These are phyloP conservation scores for Spodoptera picta DNA, from an alignment of 2,888 invertebrate species.

Conservation along the genomic window DNA sequence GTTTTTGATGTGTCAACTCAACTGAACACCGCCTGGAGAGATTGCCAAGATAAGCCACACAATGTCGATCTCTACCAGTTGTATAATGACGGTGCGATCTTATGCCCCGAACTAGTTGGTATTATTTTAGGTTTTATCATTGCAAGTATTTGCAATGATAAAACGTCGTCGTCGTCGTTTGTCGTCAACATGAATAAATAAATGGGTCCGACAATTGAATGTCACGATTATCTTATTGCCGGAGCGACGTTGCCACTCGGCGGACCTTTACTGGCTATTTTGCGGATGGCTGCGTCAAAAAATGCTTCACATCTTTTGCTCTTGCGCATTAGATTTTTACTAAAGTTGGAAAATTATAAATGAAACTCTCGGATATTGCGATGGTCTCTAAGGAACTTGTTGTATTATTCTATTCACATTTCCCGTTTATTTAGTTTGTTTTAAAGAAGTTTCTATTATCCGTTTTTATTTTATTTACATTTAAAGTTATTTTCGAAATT, in stretches of 20 bases:
- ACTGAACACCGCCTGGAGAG: constrained; percentile 43
- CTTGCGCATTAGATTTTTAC: constrained; percentile 62
- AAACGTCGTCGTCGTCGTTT: too few relatives aligned
- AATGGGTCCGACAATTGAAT: constrained; percentile 48
- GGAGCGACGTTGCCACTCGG: constrained; percentile 56
- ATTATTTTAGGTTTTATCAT: constrained; percentile 16
- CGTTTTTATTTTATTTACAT: too few relatives aligned
- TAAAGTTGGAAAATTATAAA: constrained; percentile 61
- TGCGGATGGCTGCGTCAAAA: constrained; percentile 67
- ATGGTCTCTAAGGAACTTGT: constrained; percentile 54
- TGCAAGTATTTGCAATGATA: constrained; percentile 25
- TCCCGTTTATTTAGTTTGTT: constrained; percentile 65
- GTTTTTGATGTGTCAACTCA: constrained; percentile 63
- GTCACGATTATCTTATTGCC: constrained; percentile 58
- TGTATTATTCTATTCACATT: constrained; percentile 61
- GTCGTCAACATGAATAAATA: constrained; percentile 45
- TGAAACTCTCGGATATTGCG: constrained; percentile 68
- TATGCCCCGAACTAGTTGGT: background rate
- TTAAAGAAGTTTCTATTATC: constrained; percentile 55
- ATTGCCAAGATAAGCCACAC: constrained; percentile 41
- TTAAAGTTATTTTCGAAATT: too few relatives aligned
- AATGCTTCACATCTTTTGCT: constrained; percentile 49
- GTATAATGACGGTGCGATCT: constrained; percentile 5
- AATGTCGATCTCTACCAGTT: constrained; percentile 6
- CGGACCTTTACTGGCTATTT: constrained; percentile 51